phyloP scores from a whole-genome alignment of 2,888 invertebrate species.

The Standfussiana lucernea region DNA sequence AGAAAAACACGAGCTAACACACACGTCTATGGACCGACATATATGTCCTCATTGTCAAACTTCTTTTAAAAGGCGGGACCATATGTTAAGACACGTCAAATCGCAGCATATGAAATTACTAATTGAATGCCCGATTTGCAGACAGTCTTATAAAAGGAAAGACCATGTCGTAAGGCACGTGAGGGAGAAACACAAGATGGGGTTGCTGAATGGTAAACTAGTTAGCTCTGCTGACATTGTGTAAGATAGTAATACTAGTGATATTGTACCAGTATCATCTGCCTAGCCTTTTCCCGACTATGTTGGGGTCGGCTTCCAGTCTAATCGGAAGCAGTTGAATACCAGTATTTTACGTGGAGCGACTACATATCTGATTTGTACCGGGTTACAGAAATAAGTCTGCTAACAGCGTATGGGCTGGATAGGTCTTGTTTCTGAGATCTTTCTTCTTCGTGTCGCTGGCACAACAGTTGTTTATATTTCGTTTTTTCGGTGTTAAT shows the following conservation, averaged over 20 bases:
- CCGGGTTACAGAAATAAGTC: no score
- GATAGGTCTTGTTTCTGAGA: no score
- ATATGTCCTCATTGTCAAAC: conserved; percentile 75
- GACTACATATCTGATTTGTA: no score
- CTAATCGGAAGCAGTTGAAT: not conserved
- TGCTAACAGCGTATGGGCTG: no score
- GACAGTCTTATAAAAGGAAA: conserved; percentile 76
- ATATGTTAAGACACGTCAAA: conserved; percentile 80
- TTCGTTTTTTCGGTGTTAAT: no score
- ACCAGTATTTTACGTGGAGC: not conserved
- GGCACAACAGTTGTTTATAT: no score
- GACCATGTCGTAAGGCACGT: conserved; percentile 80
- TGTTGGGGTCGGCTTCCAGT: not conserved
- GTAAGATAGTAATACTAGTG: conserved; percentile 1
- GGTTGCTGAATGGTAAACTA: conserved; percentile 72
- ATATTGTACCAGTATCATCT: not conserved
- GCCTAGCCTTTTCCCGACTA: no score
- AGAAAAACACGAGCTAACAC: conserved; percentile 74
- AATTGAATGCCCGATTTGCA: conserved; percentile 76
- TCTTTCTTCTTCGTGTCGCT: no score
- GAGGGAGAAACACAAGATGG: conserved; percentile 79
- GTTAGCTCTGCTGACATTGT: conserved; percentile 69
- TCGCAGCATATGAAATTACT: conserved; percentile 76
- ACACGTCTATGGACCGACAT: conserved; percentile 71
- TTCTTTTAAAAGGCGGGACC: conserved; percentile 79